These are phyloP conservation scores for Turnix velox DNA, from an alignment of 2,113 vertebrate species.

Conservation along the genomic window DNA sequence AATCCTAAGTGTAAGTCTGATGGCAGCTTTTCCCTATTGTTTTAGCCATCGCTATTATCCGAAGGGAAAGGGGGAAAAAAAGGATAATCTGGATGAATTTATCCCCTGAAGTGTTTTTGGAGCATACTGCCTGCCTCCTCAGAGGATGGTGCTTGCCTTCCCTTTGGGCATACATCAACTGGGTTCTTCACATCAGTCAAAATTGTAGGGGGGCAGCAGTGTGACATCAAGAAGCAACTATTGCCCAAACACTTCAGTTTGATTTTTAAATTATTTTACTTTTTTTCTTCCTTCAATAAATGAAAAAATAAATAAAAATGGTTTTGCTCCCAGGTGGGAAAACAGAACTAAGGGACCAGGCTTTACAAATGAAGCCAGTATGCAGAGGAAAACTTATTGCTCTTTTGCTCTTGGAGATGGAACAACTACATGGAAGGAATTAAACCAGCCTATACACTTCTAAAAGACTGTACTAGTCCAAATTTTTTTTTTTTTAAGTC, in stretches of 20 bases:
- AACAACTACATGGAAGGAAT: neutral
- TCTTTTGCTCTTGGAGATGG: neutral
- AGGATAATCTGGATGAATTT: neutral
- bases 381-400: neutral
- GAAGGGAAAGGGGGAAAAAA: neutral
- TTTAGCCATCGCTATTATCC: neutral
- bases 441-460: neutral
- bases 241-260: neutral
- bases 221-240: neutral
- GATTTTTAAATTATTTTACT: neutral
- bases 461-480: neutral
- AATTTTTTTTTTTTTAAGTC: constrained; percentile 27
- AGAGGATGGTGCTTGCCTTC: neutral
- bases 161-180: neutral
- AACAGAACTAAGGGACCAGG: neutral
- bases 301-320: neutral
- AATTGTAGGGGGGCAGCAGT: neutral
- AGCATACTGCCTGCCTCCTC: neutral
- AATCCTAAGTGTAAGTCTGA: neutral
- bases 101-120: neutral
- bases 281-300: neutral
- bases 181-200: neutral
- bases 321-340: neutral
- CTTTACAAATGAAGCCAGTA: constrained; percentile 11
- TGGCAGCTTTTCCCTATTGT: neutral